phyloP scores from a whole-genome alignment of 1,140 invertebrate genomes.

The Conus betulinus region DNA sequence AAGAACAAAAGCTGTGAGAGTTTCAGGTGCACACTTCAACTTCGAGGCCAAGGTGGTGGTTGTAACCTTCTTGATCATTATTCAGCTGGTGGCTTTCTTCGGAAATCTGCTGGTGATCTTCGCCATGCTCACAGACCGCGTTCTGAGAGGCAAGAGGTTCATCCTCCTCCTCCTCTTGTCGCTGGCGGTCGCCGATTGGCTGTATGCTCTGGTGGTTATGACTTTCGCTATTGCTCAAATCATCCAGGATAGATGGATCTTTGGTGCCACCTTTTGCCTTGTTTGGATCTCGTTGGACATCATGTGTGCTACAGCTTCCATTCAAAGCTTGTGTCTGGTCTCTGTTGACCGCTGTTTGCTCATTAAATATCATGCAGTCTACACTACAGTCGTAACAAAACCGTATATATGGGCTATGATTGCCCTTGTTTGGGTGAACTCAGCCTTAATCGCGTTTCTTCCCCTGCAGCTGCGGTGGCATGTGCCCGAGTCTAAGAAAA shows the following conservation, averaged over 20 bases:
- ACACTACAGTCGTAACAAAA: slow-evolving; percentile 63
- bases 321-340: slow-evolving; percentile 76
- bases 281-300: slow-evolving; percentile 77
- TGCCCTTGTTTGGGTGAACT: slow-evolving; percentile 94
- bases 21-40: too few species aligned
- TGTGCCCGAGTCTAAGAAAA: neutral
- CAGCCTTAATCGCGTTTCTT: slow-evolving; percentile 95
- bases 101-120: too few species aligned
- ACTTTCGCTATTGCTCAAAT: slow-evolving; percentile 73
- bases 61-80: too few species aligned
- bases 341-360: slow-evolving; percentile 76
- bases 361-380: slow-evolving; percentile 73
- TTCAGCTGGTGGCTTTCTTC: too few species aligned
- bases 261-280: slow-evolving; percentile 72
- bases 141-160: too few species aligned
- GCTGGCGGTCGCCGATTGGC: too few species aligned
- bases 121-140: too few species aligned
- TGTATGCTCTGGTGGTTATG: slow-evolving; percentile 61
- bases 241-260: slow-evolving; percentile 70
- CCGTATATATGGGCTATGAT: slow-evolving; percentile 92
- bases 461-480: slow-evolving; percentile 92
- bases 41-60: too few species aligned
- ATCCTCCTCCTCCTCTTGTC: too few species aligned
- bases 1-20: too few species aligned
- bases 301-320: slow-evolving; percentile 75